Conservation (phyloP, 2,888 invertebrate genomes). For the Meteorus colon region DNA sequence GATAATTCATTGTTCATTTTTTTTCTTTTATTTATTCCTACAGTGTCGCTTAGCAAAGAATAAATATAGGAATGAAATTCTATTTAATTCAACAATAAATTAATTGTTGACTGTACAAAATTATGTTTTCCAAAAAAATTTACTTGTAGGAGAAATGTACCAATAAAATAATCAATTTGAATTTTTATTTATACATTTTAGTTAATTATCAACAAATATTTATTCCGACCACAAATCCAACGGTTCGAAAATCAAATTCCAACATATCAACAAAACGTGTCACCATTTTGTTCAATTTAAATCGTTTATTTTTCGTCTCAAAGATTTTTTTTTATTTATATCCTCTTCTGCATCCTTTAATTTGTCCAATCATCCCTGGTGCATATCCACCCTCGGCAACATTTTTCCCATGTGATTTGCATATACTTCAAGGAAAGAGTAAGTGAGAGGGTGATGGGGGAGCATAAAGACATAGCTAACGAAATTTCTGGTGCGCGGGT, state of each 20-base stretch:
- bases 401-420: conserved; percentile 65
- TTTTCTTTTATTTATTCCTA: neutral
- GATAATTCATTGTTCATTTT: neutral
- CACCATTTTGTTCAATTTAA: neutral
- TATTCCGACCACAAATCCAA: no score
- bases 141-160: no score
- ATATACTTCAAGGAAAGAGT: conserved; percentile 48
- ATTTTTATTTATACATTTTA: no score
- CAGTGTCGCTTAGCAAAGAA: no score
- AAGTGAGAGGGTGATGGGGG: conserved; percentile 63
- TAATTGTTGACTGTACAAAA: no score
- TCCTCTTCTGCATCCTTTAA: conserved; percentile 7
- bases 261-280: no score
- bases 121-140: no score
- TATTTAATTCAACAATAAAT: no score
- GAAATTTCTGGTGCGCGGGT: conserved; percentile 11
- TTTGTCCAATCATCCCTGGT: conserved; percentile 9
- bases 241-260: no score
- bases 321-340: neutral
- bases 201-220: no score
- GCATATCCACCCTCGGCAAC: neutral
- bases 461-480: conserved; percentile 59
- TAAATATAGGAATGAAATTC: no score
- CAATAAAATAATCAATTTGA: no score
- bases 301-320: neutral